Conservation (phyloP, 2,888 invertebrate genomes). For the Yponomeuta sedellus region DNA sequence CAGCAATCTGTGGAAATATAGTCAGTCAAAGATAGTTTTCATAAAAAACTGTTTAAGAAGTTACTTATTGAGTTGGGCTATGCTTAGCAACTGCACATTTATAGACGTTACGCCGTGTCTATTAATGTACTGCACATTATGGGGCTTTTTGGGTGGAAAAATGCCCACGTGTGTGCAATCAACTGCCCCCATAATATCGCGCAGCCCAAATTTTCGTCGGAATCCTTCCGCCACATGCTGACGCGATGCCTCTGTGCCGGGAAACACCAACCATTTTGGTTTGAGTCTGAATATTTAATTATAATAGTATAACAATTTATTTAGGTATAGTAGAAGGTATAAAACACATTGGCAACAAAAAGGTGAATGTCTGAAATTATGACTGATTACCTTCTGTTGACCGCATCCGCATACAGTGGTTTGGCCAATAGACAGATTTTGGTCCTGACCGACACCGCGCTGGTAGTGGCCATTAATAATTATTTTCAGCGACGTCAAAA, state of each 20-base stretch:
- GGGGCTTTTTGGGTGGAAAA: conserved; percentile 9
- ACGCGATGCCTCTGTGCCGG: neutral
- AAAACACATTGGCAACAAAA: neutral
- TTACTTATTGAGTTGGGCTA: neutral
- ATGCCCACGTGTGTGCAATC: conserved; percentile 13
- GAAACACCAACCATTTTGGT: conserved; percentile 11
- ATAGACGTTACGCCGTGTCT: neutral
- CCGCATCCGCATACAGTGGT: conserved; percentile 15
- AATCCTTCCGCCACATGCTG: neutral
- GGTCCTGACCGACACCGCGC: conserved; percentile 15
- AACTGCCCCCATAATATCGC: conserved; percentile 10
- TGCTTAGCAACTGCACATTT: conserved; percentile 11
- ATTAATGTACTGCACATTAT: conserved; percentile 4
- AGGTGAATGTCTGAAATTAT: neutral
- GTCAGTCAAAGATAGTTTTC: neutral
- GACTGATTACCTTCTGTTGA: conserved; percentile 12
- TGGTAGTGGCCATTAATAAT: conserved; percentile 15
- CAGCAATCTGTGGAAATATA: conserved; percentile 4
- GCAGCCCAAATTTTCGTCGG: conserved; percentile 7
- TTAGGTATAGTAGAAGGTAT: neutral
- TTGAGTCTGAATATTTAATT: conserved; percentile 8
- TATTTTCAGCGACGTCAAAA: conserved; percentile 8
- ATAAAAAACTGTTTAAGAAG: neutral
- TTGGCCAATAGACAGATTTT: conserved; percentile 12
- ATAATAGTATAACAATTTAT: too few relatives aligned